Evolutionary conservation across 2,888 invertebrate species (phyloP).

Genomic region (Graphium colonna): DNA sequence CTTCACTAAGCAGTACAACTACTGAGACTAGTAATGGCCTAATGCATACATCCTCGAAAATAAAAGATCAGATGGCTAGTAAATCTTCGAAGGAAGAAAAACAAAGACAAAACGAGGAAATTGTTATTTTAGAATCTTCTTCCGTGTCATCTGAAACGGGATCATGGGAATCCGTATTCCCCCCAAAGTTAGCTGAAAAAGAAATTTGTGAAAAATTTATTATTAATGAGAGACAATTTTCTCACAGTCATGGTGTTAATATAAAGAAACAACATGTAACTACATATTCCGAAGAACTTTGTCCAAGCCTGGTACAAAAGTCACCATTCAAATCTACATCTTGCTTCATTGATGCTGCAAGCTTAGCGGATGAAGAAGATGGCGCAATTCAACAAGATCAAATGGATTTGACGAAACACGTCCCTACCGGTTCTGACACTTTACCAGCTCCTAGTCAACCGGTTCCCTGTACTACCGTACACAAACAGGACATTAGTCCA

Average conservation of each 20-base stretch:
- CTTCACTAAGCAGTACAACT: conserved; percentile 32
- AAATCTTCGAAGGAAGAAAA: conserved; percentile 78
- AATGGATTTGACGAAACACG: conserved; percentile 7
- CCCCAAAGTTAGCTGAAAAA: conserved; percentile 59
- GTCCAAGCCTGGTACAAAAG: conserved; percentile 39
- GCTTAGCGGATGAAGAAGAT: conserved; percentile 85
- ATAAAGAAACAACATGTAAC: conserved; percentile 26
- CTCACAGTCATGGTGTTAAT: conserved; percentile 28
- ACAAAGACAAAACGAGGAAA: conserved; percentile 82
- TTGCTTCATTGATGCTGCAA: conserved; percentile 90
- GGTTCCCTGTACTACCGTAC: conserved; percentile 47
- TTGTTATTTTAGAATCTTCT: conserved; percentile 81
- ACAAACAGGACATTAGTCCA: conserved; percentile 51
- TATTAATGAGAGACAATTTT: conserved; percentile 52
- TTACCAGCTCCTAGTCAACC: conserved; percentile 48
- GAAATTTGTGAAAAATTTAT: conserved; percentile 67
- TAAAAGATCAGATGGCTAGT: conserved; percentile 38
- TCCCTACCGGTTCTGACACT: conserved; percentile 25
- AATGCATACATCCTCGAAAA: conserved; percentile 31
- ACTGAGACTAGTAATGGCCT: conserved; percentile 37
- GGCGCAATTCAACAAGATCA: conserved; percentile 28
- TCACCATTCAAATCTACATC: conserved; percentile 54
- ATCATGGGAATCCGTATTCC: conserved; percentile 83
- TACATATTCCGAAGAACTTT: conserved; percentile 35
- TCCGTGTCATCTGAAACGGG: conserved; percentile 83